Evolutionary conservation across 2,797 vertebrate species (phyloP).

Genomic region (Danio aesculapii): DNA sequence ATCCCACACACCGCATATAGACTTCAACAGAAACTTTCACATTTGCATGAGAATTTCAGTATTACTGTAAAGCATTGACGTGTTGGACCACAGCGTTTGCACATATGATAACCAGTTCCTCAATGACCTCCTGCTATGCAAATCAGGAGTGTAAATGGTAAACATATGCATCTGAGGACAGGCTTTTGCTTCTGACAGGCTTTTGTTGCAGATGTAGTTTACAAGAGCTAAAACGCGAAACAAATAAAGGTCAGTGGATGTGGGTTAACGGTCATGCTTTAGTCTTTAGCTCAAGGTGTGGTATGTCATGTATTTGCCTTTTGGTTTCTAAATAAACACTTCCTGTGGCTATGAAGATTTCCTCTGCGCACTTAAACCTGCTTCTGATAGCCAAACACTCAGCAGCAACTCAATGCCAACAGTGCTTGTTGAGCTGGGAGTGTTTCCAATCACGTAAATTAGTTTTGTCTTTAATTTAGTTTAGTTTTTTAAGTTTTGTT

Average conservation of each 20-base stretch:
- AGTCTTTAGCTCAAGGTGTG: background rate
- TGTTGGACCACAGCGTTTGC: background rate
- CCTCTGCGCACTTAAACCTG: background rate
- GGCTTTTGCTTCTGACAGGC: background rate
- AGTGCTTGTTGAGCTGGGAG: too few relatives aligned
- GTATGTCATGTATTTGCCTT: background rate
- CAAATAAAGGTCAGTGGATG: conserved; percentile 9
- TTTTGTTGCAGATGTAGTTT: background rate
- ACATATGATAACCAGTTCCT: background rate
- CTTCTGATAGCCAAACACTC: background rate
- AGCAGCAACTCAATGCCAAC: too few relatives aligned
- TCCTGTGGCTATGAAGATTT: conserved; percentile 24
- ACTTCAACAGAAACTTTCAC: conserved; percentile 1
- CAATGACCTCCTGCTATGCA: conserved; percentile 8
- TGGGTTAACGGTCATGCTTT: background rate
- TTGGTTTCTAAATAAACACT: background rate
- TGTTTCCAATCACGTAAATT: too few relatives aligned
- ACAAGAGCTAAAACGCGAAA: background rate
- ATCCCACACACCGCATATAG: background rate
- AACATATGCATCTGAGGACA: background rate
- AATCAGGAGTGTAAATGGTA: background rate
- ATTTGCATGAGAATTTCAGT: conserved; percentile 1
- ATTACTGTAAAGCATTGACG: background rate
- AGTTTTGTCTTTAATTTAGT: too few relatives aligned
- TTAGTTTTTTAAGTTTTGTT: too few relatives aligned